Evolutionary conservation across 2,113 vertebrate genomes (phyloP), one percentile per base, ranked within the genome.

Genomic region (Stictonetta naevosa): DNA sequence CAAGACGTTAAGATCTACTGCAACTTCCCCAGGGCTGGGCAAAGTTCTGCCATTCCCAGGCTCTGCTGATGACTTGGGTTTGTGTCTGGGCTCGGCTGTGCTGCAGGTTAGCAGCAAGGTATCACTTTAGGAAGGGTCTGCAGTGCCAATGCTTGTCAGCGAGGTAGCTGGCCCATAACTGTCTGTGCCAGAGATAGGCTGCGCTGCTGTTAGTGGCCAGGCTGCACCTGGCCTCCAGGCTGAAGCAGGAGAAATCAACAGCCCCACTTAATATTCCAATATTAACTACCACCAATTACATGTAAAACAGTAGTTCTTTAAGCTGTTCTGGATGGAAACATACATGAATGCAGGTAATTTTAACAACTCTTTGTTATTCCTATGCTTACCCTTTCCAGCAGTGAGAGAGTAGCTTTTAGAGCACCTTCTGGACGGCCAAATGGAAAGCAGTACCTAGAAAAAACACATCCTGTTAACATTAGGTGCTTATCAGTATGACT

Each of bases 351-450:
- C 31, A 82, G 48, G 22, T 21, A 1, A 73, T 75, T 74, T 46
- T 75, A 79, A 79, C 38, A 15, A 86, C 19, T 31, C 23, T 93
- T 55, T 90, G 42, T 58, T 38, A 20, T 26, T 76, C 84, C 84
- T 64, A 28, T 29, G 95, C 99, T 97, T 98, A 99, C 99, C 98
- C 99, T 98, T 98, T 99, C 99, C 91, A 99, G 98, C 77, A 99
- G 98, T 0, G 99, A 99, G 29, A 99, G 95, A 26, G 99, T 99
- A 73, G 99, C 99, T 98, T 99, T 99, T 75, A 99, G 97, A 8
- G 99, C 99, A 84, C 99, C 99, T 97, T 99, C 99, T 44, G 99
- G 99, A 58, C 99, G 98, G 96, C 99, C 99, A 98, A 99, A 99
- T 46, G 99, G 99, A 97, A 99, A 99, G 97, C 99, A 99, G 96